Conservation (phyloP, 1,140 invertebrate genomes). For the Doryteuthis pealeii region DNA sequence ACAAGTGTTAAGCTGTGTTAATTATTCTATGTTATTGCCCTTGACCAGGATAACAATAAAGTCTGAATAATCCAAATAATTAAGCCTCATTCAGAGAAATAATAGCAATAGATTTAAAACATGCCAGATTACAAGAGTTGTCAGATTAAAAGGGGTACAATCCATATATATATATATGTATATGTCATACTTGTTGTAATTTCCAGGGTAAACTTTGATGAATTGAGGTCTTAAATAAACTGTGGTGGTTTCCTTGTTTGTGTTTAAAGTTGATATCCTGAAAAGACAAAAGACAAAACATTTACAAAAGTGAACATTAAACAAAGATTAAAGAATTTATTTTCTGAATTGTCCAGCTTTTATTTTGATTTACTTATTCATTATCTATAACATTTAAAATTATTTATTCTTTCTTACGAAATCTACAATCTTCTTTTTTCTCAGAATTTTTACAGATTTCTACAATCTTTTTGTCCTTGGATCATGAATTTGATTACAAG, state of each 20-base stretch:
- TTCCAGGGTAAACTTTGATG: constrained; percentile 32
- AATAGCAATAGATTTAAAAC: too few relatives aligned
- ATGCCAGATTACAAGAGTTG: too few relatives aligned
- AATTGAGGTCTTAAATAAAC: constrained; percentile 33
- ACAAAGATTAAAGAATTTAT: background rate
- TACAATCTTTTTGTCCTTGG: too few relatives aligned
- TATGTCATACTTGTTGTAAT: constrained; percentile 35
- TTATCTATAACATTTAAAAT: background rate
- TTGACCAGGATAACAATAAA: too few relatives aligned
- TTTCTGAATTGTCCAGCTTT: background rate
- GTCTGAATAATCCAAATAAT: too few relatives aligned
- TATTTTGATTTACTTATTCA: background rate
- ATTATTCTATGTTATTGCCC: too few relatives aligned
- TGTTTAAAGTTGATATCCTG: constrained; percentile 44
- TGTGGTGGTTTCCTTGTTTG: constrained; percentile 38
- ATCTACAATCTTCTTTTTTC: background rate
- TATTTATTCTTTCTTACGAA: background rate
- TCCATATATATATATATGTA: too few relatives aligned
- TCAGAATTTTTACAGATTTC: background rate
- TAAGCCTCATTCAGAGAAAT: too few relatives aligned
- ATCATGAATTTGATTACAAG: too few relatives aligned
- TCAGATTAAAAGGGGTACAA: too few relatives aligned
- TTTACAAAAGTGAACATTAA: constrained; percentile 16
- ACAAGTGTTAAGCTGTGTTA: too few relatives aligned
- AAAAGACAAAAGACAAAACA: background rate